A percentile compares a stretch with the other conserved stretches of the same genome.
phyloP scores from a whole-genome alignment of 2,113 vertebrate genomes.

The Larimichthys polyactis region DNA sequence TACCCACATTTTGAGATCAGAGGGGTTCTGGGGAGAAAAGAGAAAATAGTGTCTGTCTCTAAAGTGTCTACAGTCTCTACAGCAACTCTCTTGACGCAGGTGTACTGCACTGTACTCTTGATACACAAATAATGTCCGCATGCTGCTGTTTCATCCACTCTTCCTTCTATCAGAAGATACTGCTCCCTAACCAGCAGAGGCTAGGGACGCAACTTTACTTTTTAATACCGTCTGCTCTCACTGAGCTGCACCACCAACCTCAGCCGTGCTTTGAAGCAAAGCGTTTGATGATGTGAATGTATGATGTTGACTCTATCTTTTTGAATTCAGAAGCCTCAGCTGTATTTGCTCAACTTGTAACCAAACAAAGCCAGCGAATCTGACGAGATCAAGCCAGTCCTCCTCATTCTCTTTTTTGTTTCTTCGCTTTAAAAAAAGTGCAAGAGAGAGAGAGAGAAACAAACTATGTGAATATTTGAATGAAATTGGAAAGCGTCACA shows the following conservation, averaged over 20 bases:
- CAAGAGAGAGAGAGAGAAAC: background rate
- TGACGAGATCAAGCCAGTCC: constrained; percentile 14
- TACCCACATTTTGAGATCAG: constrained; percentile 14
- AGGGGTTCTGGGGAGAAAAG: constrained; percentile 2
- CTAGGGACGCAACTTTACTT: constrained; percentile 48
- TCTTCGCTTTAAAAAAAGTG: background rate
- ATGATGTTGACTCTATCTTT: constrained; percentile 38
- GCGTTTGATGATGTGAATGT: constrained; percentile 44
- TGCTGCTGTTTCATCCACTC: constrained; percentile 35
- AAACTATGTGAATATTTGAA: background rate
- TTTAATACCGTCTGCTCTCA: constrained; percentile 32
- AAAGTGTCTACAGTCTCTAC: background rate
- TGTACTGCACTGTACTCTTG: background rate
- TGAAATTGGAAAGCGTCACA: background rate
- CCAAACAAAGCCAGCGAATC: constrained; percentile 10
- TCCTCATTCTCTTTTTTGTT: background rate
- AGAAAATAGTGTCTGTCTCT: background rate
- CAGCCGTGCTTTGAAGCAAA: constrained; percentile 64
- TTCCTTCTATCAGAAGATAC: constrained; percentile 27
- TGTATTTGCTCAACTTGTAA: constrained; percentile 38
- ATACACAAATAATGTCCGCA: constrained; percentile 14
- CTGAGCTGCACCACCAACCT: constrained; percentile 13
- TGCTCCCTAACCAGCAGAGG: constrained; percentile 18
- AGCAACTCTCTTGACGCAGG: constrained; percentile 11
- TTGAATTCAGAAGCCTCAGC: constrained; percentile 25